These are phyloP conservation scores for Mactra quadrangularis DNA, from an alignment of 1,140 invertebrate species.

Conservation along the genomic window DNA sequence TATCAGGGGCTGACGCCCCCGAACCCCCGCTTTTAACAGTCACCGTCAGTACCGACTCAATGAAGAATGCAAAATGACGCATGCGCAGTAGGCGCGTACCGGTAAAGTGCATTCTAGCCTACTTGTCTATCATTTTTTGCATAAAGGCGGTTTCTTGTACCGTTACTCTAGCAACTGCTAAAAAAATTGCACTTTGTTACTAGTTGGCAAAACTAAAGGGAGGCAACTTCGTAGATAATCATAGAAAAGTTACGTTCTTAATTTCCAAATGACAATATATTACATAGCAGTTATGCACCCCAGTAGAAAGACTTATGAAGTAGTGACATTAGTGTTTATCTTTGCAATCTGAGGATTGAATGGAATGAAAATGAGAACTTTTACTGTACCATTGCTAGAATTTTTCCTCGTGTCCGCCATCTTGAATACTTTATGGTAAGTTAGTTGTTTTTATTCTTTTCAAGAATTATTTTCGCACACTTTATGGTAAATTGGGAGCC, in stretches of 20 bases:
- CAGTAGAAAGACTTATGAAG: not conserved
- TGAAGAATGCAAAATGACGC: no score
- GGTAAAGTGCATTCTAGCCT: no score
- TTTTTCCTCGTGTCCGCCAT: not conserved
- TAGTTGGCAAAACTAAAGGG: not conserved
- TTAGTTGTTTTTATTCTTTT: not conserved
- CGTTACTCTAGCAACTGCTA: no score
- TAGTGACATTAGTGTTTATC: not conserved
- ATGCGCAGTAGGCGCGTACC: no score
- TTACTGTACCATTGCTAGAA: not conserved
- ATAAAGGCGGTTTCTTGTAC: no score
- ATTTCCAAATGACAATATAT: not conserved
- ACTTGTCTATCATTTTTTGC: no score
- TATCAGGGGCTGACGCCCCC: no score
- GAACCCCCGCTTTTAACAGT: no score
- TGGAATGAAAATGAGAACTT: not conserved
- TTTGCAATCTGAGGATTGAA: not conserved
- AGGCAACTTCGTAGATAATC: not conserved
- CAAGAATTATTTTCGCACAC: no score
- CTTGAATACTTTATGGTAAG: constrained; percentile 1
- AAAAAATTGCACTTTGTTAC: no score
- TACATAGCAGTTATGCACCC: not conserved
- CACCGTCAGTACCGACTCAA: no score
- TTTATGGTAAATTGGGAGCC: no score
- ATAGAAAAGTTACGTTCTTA: not conserved